phyloP scores from a whole-genome alignment of 37 sponge, comb jelly and placozoan genomes.

The Beroe forskalii region DNA sequence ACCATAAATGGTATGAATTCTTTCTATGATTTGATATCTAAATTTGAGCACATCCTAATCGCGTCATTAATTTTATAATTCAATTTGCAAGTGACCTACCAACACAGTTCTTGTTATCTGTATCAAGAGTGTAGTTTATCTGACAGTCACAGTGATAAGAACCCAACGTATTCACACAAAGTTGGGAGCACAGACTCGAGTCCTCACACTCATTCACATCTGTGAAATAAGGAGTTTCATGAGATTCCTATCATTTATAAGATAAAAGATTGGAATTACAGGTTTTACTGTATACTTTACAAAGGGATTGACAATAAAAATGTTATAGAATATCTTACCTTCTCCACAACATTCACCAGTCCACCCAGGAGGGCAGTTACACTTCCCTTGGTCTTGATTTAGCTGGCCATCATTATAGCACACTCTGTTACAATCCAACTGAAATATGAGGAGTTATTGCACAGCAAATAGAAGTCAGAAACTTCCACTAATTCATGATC shows the following conservation, averaged over 20 bases:
- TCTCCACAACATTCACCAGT: conserved; percentile 36
- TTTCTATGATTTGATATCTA: too few relatives aligned
- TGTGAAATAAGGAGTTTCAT: neutral
- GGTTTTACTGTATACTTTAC: too few relatives aligned
- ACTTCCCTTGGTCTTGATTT: neutral
- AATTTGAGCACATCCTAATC: too few relatives aligned
- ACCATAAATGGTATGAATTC: too few relatives aligned
- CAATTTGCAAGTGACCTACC: too few relatives aligned
- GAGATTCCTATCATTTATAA: too few relatives aligned
- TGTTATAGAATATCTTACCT: neutral
- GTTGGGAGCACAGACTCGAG: neutral
- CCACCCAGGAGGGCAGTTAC: conserved; percentile 10
- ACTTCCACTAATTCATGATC: too few relatives aligned
- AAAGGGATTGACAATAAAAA: too few relatives aligned
- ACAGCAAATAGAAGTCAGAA: too few relatives aligned
- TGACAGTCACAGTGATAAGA: conserved; percentile 15
- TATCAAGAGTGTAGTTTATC: conserved; percentile 20
- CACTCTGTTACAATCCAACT: conserved; percentile 48
- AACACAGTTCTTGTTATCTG: conserved; percentile 18
- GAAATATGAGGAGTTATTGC: neutral
- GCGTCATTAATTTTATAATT: too few relatives aligned
- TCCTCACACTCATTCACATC: conserved; percentile 26
- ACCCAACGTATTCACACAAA: conserved; percentile 19
- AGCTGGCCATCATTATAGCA: conserved; percentile 31
- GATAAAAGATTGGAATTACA: too few relatives aligned